phyloP scores from a whole-genome alignment of 2,113 vertebrate species.

The Edolisoma coerulescens region DNA sequence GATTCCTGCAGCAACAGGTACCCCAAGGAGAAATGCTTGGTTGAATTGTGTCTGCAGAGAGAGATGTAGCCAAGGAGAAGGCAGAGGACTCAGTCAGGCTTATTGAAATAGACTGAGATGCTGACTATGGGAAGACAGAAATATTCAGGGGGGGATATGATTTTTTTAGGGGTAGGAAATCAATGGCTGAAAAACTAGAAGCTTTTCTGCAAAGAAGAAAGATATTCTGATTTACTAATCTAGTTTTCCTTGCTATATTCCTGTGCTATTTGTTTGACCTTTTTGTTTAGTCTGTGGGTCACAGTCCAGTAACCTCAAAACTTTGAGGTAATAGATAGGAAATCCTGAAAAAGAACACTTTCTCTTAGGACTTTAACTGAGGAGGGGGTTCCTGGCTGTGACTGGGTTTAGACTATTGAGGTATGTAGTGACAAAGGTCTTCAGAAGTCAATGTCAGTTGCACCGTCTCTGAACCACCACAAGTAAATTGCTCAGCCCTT shows the following conservation, averaged over 20 bases:
- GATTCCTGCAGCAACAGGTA: not conserved
- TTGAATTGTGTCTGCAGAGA: not conserved
- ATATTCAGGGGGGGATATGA: accelerated
- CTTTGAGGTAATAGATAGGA: not conserved
- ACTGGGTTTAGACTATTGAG: not conserved
- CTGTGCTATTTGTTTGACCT: not conserved
- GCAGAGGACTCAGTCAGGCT: not conserved
- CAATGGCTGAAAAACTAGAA: not conserved
- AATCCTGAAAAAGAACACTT: not conserved
- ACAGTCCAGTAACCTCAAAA: not conserved
- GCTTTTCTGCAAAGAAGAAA: not conserved
- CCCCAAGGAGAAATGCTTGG: not conserved
- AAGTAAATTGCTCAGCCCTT: not conserved
- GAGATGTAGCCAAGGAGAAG: not conserved
- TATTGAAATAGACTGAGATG: not conserved
- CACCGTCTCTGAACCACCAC: not conserved
- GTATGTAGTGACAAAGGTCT: accelerated
- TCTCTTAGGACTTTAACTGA: not conserved
- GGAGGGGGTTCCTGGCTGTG: not conserved
- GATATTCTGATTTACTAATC: not conserved
- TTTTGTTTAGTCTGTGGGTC: not conserved
- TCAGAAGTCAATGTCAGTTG: not conserved
- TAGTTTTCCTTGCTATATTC: not conserved
- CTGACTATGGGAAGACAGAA: not conserved
- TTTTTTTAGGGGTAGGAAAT: not conserved